Evolutionary conservation across 2,888 invertebrate species (phyloP), one percentile per base, ranked within the genome.

Genomic region (Rhamnusium bicolor): DNA sequence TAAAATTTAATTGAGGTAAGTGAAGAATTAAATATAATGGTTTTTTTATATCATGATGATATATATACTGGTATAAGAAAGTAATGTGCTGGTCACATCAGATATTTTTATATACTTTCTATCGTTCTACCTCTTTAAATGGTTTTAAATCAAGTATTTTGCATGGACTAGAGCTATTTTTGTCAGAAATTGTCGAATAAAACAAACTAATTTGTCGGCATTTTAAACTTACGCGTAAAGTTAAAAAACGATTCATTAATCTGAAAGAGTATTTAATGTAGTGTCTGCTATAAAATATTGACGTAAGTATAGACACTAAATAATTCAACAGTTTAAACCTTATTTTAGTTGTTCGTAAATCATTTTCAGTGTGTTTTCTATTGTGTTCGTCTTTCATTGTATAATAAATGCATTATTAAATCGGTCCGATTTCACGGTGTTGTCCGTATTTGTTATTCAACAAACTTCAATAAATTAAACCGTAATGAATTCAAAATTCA

Each of bases 371-470:
- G 70, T 67, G 74, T 74, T 71, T 67, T 71, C 78, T 69, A 76
- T 78, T 78, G 73, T 77, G 76, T 73, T 71, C 74, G 77, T 77
- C 79, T 70, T 70, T 75, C 75, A 67, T 75, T 58, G 69, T 60
- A 78, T 79, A 79, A 79, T 76, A 75, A 78, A 79, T 78, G 78
- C 74, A 65, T 76, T 75, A 79, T 79, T 78, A 79, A 79, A 78
- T 78, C 78, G 73, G 73, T 60, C 75, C 78, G 78, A 78, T 78
- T 78, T 78, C 78, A 78, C 78, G 78, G 78, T 74, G 78, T 78
- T 76, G 78, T 78, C 74, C 74, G 72, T 78, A 78, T 78, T 78
- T 78, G 78, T 78, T 78, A 78, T 78, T 71, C 71, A 54, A 27
- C 65, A 53, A 53, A 32, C 65, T 53, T n/a, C 24, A 19, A 65